phyloP scores from a whole-genome alignment of 2,888 invertebrate species.

The Diabrotica balteata region DNA sequence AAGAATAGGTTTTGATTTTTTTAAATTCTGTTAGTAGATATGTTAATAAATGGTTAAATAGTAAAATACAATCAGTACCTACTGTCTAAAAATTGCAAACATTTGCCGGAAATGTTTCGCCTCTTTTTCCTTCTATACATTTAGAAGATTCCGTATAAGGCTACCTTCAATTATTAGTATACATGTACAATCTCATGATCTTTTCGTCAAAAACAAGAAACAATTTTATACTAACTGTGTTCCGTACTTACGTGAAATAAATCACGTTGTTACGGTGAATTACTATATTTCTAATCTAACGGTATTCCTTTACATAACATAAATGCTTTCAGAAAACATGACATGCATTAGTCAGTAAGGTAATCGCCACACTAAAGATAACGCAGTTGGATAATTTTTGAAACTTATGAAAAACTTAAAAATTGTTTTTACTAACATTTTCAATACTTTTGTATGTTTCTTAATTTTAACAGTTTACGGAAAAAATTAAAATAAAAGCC shows the following conservation, averaged over 20 bases:
- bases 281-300: constrained; percentile 1
- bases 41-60: too few relatives aligned
- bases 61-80: too few relatives aligned
- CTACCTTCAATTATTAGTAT: not conserved
- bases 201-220: not conserved
- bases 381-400: too few relatives aligned
- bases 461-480: too few relatives aligned
- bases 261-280: not conserved
- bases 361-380: not conserved
- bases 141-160: constrained; percentile 1
- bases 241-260: not conserved
- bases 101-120: constrained; percentile 13
- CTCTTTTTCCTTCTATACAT: not conserved
- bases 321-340: not conserved
- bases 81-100: too few relatives aligned
- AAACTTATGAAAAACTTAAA: too few relatives aligned
- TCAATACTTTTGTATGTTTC: too few relatives aligned
- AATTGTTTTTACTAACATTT: too few relatives aligned
- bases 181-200: not conserved
- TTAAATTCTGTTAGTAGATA: too few relatives aligned
- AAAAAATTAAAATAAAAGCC: too few relatives aligned
- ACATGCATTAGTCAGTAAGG: not conserved
- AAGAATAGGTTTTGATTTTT: too few relatives aligned
- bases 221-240: not conserved
- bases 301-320: not conserved